phyloP scores from a whole-genome alignment of 92 coral and sea anemone genomes.

The Pocillopora grandis region DNA sequence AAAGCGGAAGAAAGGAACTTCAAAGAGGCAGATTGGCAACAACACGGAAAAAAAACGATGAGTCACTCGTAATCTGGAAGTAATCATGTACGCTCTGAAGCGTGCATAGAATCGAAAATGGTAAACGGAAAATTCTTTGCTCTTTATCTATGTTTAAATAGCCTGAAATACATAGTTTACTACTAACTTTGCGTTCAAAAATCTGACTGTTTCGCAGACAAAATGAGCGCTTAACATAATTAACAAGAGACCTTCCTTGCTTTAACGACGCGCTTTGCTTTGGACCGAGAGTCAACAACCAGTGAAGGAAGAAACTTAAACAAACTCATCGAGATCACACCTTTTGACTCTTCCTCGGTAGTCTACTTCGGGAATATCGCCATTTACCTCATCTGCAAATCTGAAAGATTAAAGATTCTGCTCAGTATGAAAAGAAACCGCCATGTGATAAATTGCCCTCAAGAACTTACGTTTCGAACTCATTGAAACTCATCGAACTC shows the following conservation, averaged over 20 bases:
- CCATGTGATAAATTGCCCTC: background rate
- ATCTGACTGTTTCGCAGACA: too few species aligned
- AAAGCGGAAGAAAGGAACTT: background rate
- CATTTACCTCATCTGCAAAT: constrained; percentile 85
- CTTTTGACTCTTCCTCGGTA: constrained; percentile 66
- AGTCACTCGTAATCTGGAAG: background rate
- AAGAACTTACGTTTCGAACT: constrained; percentile 78
- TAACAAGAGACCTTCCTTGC: too few species aligned
- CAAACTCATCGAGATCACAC: constrained; percentile 19
- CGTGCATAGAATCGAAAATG: too few species aligned
- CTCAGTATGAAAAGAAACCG: background rate
- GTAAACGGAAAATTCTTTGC: too few species aligned
- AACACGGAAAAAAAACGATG: background rate
- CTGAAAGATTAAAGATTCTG: constrained; percentile 17
- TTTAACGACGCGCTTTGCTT: too few species aligned
- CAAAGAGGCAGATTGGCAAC: background rate
- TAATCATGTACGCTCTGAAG: too few species aligned
- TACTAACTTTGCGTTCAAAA: too few species aligned
- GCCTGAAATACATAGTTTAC: too few species aligned
- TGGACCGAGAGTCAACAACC: background rate
- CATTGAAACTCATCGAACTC: constrained; percentile 70
- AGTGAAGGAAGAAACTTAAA: background rate
- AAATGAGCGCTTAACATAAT: too few species aligned
- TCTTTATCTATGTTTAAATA: too few species aligned
- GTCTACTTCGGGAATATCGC: constrained; percentile 84